Base-by-base conservation (phyloP, 2,888 invertebrate species). In the Himalopsyche tibetana region DNA sequence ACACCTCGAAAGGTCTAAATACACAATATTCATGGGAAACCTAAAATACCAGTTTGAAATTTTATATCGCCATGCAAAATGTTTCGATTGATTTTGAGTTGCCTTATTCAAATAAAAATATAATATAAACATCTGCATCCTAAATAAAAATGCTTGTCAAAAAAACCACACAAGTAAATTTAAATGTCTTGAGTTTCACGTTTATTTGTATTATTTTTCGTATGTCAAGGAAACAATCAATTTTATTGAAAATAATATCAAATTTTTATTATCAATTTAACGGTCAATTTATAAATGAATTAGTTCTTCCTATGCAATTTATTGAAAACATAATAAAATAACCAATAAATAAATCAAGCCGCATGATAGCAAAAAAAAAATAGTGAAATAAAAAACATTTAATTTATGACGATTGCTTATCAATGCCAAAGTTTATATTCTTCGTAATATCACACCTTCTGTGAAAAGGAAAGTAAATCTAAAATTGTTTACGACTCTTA, bases 381-480 rank as follows among this genome's bases (percentile, higher is more conserved):
- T 56, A 56, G n/a, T 56, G 45, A 56, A n/a, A 63, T 19, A 63
- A 63, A 19, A 63, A 63, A 63, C 8, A 4, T 19, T 19, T 3
- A 63, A 63, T 19, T 63, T 63, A 63, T 19, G 19, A 19, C 63
- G 63, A 63, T 63, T 63, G 63, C 19, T 63, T 63, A 63, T 63
- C 63, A 63, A 63, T 63, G 63, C 63, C 63, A 63, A 63, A 63
- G 63, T 63, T 63, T 63, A 63, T 63, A 63, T 63, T 63, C 63
- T 63, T 11, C 63, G 63, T 63, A 63, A 63, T 28, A 63, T 63
- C 63, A 28, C 63, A 63, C 63, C 19, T 63, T 9, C 63, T 63
- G 19, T 63, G 63, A 63, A 63, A 63, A 63, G 63, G 63, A 63
- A 63, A 63, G 63, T 63, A 28, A 63, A 63, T 63, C 28, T 63